phyloP scores from a whole-genome alignment of 2,888 invertebrate genomes.

The Blastobasis lacticolella region DNA sequence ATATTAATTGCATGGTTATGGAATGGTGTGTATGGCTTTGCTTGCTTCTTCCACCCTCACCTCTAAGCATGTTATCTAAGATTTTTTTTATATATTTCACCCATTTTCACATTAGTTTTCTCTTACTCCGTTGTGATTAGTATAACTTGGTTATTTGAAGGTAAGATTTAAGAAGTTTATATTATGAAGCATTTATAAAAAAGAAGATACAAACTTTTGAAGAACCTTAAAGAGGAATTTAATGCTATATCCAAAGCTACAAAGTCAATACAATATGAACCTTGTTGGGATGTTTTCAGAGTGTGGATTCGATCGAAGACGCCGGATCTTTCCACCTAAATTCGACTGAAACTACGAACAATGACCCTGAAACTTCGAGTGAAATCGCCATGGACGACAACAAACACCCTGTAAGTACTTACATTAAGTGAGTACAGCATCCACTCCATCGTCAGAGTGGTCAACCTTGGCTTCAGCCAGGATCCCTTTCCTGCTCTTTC shows the following conservation, averaged over 20 bases:
- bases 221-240: no score
- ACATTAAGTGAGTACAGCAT: no score
- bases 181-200: no score
- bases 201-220: no score
- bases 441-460: no score
- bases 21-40: conserved; percentile 12
- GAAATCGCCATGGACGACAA: conserved; percentile 82
- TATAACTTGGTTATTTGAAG: no score
- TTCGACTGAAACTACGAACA: conserved; percentile 81
- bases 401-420: conserved; percentile 71
- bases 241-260: no score
- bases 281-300: conserved; percentile 66
- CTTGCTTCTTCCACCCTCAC: conserved; percentile 21
- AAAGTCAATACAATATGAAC: background rate
- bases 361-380: conserved; percentile 80
- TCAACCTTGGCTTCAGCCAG: no score
- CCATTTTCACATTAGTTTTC: background rate
- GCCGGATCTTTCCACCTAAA: conserved; percentile 81
- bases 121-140: no score
- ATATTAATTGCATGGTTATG: conserved; percentile 8
- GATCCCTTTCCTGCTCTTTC: no score
- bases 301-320: conserved; percentile 90
- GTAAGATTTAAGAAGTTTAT: no score
- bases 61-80: conserved; percentile 13
- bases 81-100: background rate